Evolutionary conservation across 2,113 vertebrate species (phyloP).

Genomic region (Ahaetulla prasina): DNA sequence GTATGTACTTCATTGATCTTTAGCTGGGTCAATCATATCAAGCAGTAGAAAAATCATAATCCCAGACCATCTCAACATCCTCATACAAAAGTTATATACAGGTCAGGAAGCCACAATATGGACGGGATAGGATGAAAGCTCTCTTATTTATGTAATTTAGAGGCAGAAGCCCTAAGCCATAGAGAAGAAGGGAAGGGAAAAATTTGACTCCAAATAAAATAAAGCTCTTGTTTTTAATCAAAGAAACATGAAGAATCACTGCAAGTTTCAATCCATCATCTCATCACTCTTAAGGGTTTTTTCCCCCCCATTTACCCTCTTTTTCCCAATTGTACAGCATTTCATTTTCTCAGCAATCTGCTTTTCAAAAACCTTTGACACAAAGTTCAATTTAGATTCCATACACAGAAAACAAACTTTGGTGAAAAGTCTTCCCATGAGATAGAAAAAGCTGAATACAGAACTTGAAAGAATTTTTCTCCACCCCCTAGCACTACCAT

Average conservation of each 20-base stretch:
- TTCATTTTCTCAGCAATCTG: constrained; percentile 56
- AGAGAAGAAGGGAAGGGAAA: neutral
- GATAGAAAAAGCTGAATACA: constrained; percentile 16
- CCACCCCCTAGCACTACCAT: neutral
- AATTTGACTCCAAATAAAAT: neutral
- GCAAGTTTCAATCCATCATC: constrained; percentile 43
- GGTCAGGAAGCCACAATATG: neutral
- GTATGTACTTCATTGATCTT: neutral
- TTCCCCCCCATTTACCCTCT: neutral
- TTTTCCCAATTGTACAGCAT: constrained; percentile 45
- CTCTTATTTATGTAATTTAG: neutral
- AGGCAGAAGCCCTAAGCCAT: neutral
- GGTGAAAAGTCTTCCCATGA: constrained; percentile 17
- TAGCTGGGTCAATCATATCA: neutral
- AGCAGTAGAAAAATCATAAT: neutral
- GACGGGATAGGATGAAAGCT: neutral
- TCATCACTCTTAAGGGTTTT: constrained; percentile 36
- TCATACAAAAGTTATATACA: neutral
- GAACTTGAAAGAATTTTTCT: neutral
- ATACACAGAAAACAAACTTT: constrained; percentile 13
- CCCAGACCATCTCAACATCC: neutral
- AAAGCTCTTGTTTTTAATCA: constrained; percentile 33
- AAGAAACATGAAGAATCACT: constrained; percentile 35
- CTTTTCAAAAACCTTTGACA: constrained; percentile 43
- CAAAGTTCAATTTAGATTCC: constrained; percentile 43